Evolutionary conservation across 2,888 invertebrate genomes (phyloP).

Genomic region (Branchipolynoe longqiensis): DNA sequence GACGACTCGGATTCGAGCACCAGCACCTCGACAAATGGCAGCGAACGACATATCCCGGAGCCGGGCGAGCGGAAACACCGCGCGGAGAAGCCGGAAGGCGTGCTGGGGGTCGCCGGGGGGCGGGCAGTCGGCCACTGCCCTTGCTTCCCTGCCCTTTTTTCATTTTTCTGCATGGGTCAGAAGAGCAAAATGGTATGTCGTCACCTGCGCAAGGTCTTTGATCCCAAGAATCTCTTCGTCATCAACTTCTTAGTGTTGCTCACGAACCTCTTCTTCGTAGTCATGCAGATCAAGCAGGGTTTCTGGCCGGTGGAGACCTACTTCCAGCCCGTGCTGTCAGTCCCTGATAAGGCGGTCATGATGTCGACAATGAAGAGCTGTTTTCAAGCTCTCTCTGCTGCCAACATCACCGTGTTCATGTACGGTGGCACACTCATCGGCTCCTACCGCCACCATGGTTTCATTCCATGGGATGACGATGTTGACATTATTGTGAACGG

Average conservation of each 20-base stretch:
- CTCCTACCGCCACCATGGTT: conserved; percentile 71
- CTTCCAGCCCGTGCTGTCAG: conserved; percentile 57
- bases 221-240: conserved; percentile 59
- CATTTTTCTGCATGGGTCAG: conserved; percentile 35
- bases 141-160: not conserved
- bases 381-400: conserved; percentile 18
- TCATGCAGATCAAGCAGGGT: conserved; percentile 63
- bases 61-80: conserved; percentile 3
- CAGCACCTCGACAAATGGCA: conserved; percentile 17
- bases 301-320: conserved; percentile 64
- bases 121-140: not conserved
- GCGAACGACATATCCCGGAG: conserved; percentile 17
- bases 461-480: conserved; percentile 74
- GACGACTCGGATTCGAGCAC: conserved; percentile 38
- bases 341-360: conserved; percentile 51
- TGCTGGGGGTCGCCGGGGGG: not conserved
- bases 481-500: conserved; percentile 70
- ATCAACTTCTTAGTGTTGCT: conserved; percentile 58
- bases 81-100: conserved; percentile 15
- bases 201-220: conserved; percentile 46
- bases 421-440: conserved; percentile 72
- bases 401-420: conserved; percentile 66
- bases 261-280: conserved; percentile 62
- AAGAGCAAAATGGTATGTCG: conserved; percentile 39
- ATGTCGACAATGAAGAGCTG: conserved; percentile 56